Evolutionary conservation across 2,888 invertebrate genomes (phyloP), one percentile per base, ranked within the genome.

Genomic region (Drosophila lacicola): DNA sequence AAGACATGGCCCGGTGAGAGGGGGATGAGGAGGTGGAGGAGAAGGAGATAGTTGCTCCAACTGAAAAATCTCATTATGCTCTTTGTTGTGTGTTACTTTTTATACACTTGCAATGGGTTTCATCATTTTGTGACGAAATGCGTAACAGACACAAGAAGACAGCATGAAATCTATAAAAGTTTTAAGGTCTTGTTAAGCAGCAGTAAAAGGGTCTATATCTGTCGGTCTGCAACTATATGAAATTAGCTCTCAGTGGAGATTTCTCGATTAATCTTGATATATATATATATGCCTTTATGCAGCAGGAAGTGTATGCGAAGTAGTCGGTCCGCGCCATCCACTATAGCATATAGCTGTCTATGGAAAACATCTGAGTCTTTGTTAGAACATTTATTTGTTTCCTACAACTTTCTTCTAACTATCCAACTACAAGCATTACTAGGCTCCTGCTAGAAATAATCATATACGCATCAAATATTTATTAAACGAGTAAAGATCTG

Each of bases 61-160:
- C 10, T 21, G 13, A 41, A 33, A 53, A 79, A 74, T 71, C 76
- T 58, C 63, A 69, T 79, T 82, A 79, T 56, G 21, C 50, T 29
- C 8, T 29, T 29, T 29, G 8, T 42, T 36, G 60, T 45, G 50
- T 34, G 14, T 13, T 33, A 19, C 14, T 46, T 44, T 65, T 62
- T 37, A 17, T 46, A 34, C 39, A 13, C 46, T 34, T 17, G 10
- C 19, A 17, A 13, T 13, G 33, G 33, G 33, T 19, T 14, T 41
- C 33, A 9, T 13, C 13, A 29, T 1, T 33, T 3, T 19, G 3
- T 54, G 2, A 19, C 5, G 8, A 25, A 11, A 3, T 5, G 45
- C 36, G 21, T 21, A 19, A 42, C 33, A 11, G 8, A 29, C 36
- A 3, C n/a, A n/a, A n/a, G n/a, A n/a, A 11, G 25, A 2, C 11